phyloP scores from a whole-genome alignment of 2,113 vertebrate genomes.

The Rhinopomastus cyanomelas region DNA sequence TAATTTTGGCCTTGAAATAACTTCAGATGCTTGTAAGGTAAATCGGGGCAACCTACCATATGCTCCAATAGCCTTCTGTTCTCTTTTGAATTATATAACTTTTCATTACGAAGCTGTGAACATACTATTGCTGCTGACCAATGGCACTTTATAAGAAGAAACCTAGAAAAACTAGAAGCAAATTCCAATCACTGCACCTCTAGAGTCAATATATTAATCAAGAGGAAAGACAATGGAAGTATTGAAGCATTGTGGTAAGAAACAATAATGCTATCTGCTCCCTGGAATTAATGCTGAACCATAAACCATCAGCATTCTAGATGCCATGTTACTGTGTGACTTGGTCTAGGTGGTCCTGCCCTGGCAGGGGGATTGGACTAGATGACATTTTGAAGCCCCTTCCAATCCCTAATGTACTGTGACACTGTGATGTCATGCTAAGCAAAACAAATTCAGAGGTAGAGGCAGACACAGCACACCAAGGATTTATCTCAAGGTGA shows the following conservation, averaged over 20 bases:
- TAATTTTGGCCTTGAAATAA: conserved; percentile 45
- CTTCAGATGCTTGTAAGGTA: conserved; percentile 30
- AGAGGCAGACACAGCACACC: background rate
- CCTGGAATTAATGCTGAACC: conserved; percentile 9
- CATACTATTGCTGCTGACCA: background rate
- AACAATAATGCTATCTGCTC: background rate
- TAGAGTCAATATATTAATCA: background rate
- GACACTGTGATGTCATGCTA: background rate
- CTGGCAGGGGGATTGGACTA: too few relatives aligned
- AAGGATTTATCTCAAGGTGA: too few relatives aligned
- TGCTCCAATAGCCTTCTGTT: conserved; percentile 7
- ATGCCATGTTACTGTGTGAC: background rate
- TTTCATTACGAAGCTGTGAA: conserved; percentile 5
- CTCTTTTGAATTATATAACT: conserved; percentile 30
- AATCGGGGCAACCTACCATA: conserved; percentile 40
- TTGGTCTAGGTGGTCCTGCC: too few relatives aligned
- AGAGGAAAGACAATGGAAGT: background rate
- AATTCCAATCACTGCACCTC: background rate
- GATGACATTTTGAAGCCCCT: too few relatives aligned
- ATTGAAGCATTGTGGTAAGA: background rate
- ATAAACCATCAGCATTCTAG: background rate
- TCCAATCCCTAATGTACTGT: too few relatives aligned
- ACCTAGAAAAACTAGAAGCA: conserved; percentile 6
- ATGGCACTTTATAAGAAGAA: background rate
- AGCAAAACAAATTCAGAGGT: background rate